Percentiles rank a stretch among this genome's conserved stretches.
These are phyloP conservation scores for Theretra japonica DNA, from an alignment of 2,888 invertebrate genomes.

Conservation along the genomic window DNA sequence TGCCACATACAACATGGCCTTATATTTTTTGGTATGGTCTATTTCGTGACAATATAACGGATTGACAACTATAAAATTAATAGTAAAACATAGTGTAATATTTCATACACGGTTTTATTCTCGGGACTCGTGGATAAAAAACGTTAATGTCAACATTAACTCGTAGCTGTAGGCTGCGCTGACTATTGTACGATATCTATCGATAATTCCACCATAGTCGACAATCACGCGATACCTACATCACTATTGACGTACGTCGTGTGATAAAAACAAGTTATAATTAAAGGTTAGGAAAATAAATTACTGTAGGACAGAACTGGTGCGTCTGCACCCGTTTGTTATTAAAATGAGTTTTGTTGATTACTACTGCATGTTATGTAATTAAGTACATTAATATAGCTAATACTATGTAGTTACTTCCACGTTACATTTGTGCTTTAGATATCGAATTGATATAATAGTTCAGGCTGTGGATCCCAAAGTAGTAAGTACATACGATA, in stretches of 20 bases:
- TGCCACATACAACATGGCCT: too few species aligned
- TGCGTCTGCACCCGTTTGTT: slow-evolving; percentile 9
- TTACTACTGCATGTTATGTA: not conserved
- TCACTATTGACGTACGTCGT: slow-evolving; percentile 55
- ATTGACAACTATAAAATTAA: too few species aligned
- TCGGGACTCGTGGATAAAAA: not conserved
- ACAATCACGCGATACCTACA: slow-evolving; percentile 64
- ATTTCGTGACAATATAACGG: too few species aligned
- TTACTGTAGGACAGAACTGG: slow-evolving; percentile 19
- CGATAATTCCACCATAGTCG: slow-evolving; percentile 62
- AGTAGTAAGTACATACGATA: too few species aligned
- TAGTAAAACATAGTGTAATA: too few species aligned
- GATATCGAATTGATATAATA: too few species aligned
- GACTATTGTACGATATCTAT: slow-evolving; percentile 52
- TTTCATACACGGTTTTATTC: not conserved
- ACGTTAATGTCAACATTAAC: slow-evolving; percentile 4
- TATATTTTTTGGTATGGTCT: too few species aligned
- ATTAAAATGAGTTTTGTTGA: slow-evolving; percentile 6
- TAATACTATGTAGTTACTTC: not conserved
- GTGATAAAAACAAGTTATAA: slow-evolving; percentile 44
- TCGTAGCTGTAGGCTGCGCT: not conserved
- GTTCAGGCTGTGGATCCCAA: too few species aligned
- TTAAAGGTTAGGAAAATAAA: slow-evolving; percentile 40
- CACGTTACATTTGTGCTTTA: not conserved
- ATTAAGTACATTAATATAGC: not conserved